phyloP scores from a whole-genome alignment of 2,888 invertebrate species.

The Protophormia terraenovae region DNA sequence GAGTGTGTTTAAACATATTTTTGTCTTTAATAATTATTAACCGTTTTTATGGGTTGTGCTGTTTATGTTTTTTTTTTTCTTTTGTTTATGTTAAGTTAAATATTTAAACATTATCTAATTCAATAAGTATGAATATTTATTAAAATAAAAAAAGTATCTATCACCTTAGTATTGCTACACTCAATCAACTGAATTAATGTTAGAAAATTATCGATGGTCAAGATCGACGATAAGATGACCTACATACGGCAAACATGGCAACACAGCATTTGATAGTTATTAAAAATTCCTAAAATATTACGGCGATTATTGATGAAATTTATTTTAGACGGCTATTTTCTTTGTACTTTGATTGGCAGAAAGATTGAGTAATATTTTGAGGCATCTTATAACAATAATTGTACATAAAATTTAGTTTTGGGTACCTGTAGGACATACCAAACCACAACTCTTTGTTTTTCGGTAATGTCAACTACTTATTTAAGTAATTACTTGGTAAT shows the following conservation, averaged over 20 bases:
- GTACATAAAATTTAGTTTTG: no score
- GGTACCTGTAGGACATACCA: no score
- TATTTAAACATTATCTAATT: slow-evolving; percentile 34
- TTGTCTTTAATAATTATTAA: slow-evolving; percentile 4
- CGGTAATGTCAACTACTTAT: no score
- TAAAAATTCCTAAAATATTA: background rate
- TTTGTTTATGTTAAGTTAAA: slow-evolving; percentile 18
- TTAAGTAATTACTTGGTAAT: no score
- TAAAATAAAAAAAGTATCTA: background rate
- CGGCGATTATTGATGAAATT: background rate
- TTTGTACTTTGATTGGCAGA: background rate
- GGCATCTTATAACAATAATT: no score
- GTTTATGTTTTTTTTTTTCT: background rate
- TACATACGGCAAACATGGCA: background rate
- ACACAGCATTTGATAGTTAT: background rate
- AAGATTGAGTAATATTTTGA: background rate
- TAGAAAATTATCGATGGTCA: background rate
- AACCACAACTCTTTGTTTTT: no score
- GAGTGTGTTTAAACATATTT: slow-evolving; percentile 2
- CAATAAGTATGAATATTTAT: slow-evolving; percentile 1
- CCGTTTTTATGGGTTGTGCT: background rate
- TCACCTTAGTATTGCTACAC: background rate
- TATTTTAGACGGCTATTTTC: background rate
- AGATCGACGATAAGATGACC: slow-evolving; percentile 1
- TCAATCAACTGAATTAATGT: background rate